Evolutionary conservation across 1,140 invertebrate species (phyloP).

Genomic region (Magallana angulata): DNA sequence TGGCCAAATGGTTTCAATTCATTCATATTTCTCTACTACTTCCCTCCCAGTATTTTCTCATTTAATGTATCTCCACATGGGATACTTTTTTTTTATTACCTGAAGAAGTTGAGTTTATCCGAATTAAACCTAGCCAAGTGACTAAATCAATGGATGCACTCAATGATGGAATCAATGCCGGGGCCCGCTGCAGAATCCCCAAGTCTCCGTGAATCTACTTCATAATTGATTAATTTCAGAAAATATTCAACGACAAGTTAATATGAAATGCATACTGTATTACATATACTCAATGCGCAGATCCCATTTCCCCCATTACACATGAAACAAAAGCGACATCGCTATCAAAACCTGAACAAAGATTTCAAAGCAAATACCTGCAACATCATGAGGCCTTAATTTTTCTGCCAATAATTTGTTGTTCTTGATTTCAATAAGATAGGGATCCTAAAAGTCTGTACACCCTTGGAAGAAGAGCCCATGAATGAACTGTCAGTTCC

Average conservation of each 20-base stretch:
- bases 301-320: not conserved
- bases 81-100: not conserved
- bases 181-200: constrained; percentile 18
- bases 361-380: not conserved
- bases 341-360: not conserved
- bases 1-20: too few species aligned
- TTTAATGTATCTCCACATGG: not conserved
- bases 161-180: not conserved
- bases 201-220: not conserved
- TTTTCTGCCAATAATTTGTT: not conserved
- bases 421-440: not conserved
- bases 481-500: too few species aligned
- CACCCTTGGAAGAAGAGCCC: too few species aligned
- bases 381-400: not conserved
- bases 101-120: constrained; percentile 6
- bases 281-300: not conserved
- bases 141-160: constrained; percentile 11
- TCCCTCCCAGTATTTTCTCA: not conserved
- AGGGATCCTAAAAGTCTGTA: too few species aligned
- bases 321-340: not conserved
- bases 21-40: too few species aligned
- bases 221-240: constrained; percentile 24
- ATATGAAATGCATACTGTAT: constrained; percentile 13
- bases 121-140: not conserved
- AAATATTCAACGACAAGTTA: not conserved